A percentile compares a stretch with the other conserved stretches of the same genome.
Conservation (phyloP, 1,140 invertebrate species). For the Papilio glaucus region DNA sequence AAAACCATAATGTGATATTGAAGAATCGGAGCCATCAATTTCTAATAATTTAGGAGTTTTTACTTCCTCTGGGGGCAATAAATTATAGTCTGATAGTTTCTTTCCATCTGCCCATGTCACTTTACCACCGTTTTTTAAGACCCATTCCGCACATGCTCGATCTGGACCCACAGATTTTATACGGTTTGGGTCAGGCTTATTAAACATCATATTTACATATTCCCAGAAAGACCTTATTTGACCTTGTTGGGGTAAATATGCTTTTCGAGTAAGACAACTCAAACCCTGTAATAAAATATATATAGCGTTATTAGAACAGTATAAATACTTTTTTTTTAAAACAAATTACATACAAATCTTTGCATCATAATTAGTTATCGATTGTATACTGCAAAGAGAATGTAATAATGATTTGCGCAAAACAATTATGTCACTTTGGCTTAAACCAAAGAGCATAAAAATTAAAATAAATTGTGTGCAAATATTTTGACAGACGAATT, state of each 20-base stretch:
- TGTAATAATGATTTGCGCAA: no score
- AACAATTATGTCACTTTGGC: no score
- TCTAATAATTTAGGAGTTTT: slow-evolving; percentile 80
- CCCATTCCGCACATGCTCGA: slow-evolving; percentile 95
- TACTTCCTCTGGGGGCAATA: slow-evolving; percentile 82
- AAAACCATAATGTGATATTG: slow-evolving; percentile 91
- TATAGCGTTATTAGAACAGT: background rate
- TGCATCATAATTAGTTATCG: background rate
- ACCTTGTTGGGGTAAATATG: slow-evolving; percentile 42
- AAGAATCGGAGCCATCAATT: slow-evolving; percentile 90
- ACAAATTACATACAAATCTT: slow-evolving; percentile 30
- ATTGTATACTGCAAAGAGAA: background rate
- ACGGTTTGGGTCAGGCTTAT: slow-evolving; percentile 87
- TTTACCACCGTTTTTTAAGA: slow-evolving; percentile 91
- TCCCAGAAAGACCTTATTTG: slow-evolving; percentile 74
- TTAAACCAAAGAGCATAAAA: no score
- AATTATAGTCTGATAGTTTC: slow-evolving; percentile 88
- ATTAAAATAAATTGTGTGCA: no score
- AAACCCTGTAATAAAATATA: slow-evolving; percentile 39
- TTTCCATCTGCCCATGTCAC: slow-evolving; percentile 86
- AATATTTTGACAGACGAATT: no score
- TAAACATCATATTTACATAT: slow-evolving; percentile 85
- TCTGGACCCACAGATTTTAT: slow-evolving; percentile 91
- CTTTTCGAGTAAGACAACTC: slow-evolving; percentile 15
- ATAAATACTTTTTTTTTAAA: background rate